Evolutionary conservation across 2,797 vertebrate species (phyloP).

Genomic region (Monodelphis domestica): DNA sequence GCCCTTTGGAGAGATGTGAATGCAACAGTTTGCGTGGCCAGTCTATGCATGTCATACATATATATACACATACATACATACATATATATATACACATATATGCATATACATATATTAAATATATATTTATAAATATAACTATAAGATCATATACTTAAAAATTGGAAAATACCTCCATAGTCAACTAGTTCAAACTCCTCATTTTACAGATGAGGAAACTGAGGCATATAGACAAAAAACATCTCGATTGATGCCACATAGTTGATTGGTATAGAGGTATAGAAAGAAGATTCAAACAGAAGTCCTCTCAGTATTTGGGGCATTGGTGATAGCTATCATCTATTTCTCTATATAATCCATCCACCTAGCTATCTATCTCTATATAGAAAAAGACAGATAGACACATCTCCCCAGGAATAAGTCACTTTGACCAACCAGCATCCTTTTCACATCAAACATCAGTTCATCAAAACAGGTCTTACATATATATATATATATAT

Average conservation of each 20-base stretch:
- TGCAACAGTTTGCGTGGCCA: too few species aligned
- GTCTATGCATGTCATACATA: too few species aligned
- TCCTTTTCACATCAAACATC: slow-evolving; percentile 36
- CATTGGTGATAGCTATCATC: background rate
- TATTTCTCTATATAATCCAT: background rate
- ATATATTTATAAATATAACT: too few species aligned
- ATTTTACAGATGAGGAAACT: background rate
- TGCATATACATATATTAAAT: too few species aligned
- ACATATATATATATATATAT: too few species aligned
- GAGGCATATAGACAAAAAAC: background rate
- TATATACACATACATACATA: too few species aligned
- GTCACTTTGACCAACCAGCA: background rate
- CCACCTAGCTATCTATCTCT: background rate
- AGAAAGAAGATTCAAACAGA: background rate
- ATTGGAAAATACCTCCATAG: background rate
- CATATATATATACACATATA: too few species aligned
- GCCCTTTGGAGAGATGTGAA: too few species aligned
- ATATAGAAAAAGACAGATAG: background rate
- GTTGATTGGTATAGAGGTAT: background rate
- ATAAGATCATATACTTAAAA: background rate
- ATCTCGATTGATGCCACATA: background rate
- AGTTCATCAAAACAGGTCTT: slow-evolving; percentile 27
- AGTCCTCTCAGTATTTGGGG: background rate
- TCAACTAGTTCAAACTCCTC: background rate
- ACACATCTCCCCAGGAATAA: slow-evolving; percentile 30